These are phyloP conservation scores for Mesocricetus auratus DNA, from an alignment of 2,113 vertebrate genomes.

Conservation along the genomic window DNA sequence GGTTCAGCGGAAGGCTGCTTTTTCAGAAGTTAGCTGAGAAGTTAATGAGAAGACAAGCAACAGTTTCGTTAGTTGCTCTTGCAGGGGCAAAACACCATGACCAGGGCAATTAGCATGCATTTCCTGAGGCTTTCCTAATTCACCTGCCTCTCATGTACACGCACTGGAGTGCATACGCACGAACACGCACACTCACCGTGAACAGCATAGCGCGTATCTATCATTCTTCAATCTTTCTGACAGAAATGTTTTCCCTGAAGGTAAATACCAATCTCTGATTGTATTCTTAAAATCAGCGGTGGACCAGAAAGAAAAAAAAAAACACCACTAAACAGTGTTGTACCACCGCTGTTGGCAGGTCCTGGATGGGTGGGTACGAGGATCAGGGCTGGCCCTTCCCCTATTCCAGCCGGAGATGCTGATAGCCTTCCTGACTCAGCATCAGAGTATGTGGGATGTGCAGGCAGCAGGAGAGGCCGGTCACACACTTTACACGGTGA, in stretches of 20 bases:
- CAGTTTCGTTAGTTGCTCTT: background rate
- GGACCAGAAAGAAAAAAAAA: background rate
- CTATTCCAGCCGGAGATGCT: background rate
- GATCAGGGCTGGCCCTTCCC: background rate
- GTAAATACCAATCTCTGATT: background rate
- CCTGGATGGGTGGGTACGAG: background rate
- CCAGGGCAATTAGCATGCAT: background rate
- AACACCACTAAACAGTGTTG: background rate
- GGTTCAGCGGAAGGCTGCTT: background rate
- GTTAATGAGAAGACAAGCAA: background rate
- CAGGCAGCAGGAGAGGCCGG: too few species aligned
- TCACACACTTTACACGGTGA: too few species aligned
- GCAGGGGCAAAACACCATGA: background rate
- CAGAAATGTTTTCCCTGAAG: background rate
- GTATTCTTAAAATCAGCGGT: background rate
- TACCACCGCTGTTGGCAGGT: background rate
- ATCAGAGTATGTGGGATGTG: background rate
- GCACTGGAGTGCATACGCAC: rapidly evolving
- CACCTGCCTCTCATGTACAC: background rate
- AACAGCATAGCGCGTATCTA: too few species aligned
- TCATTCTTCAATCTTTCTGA: background rate
- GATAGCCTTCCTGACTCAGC: background rate
- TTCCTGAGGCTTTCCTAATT: background rate
- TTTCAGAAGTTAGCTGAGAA: background rate
- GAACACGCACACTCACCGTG: background rate